These are phyloP conservation scores for Actenoides lindsayi DNA, from an alignment of 2,113 vertebrate genomes.

Conservation along the genomic window DNA sequence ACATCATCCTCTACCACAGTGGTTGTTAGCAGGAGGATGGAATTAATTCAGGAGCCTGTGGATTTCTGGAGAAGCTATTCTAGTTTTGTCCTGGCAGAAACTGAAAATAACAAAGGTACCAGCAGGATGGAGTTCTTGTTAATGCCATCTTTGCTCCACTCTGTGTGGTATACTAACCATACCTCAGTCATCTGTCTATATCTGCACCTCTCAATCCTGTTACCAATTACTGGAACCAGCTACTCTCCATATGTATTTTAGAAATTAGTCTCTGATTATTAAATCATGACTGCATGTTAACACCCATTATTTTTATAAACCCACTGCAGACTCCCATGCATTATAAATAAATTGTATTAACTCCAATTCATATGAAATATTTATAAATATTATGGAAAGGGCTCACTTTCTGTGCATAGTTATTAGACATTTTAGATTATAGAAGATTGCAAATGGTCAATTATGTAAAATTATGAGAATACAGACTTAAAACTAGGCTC, in stretches of 20 bases:
- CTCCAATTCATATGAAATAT: slow-evolving; percentile 69
- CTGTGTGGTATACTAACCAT: neutral
- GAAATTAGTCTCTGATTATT: slow-evolving; percentile 66
- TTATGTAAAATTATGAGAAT: slow-evolving; percentile 65
- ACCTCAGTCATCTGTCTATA: neutral
- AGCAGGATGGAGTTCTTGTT: neutral
- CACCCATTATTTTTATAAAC: slow-evolving; percentile 69
- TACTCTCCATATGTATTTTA: slow-evolving; percentile 5
- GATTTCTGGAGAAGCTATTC: neutral
- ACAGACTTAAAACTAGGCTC: slow-evolving; percentile 49
- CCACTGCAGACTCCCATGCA: slow-evolving; percentile 51
- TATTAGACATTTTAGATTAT: slow-evolving; percentile 68
- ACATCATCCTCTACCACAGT: neutral
- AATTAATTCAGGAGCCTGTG: neutral
- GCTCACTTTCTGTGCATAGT: slow-evolving; percentile 61
- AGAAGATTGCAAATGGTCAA: slow-evolving; percentile 59
- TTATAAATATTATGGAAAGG: slow-evolving; percentile 66
- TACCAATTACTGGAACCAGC: slow-evolving; percentile 12
- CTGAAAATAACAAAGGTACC: neutral
- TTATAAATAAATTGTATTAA: slow-evolving; percentile 72
- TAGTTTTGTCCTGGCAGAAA: neutral
- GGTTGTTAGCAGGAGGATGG: neutral
- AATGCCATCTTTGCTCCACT: neutral
- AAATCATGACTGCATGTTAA: slow-evolving; percentile 68
- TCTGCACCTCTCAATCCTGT: neutral